Base-by-base conservation (phyloP, 2,113 vertebrate genomes). In the Odontophorus gujanensis region DNA sequence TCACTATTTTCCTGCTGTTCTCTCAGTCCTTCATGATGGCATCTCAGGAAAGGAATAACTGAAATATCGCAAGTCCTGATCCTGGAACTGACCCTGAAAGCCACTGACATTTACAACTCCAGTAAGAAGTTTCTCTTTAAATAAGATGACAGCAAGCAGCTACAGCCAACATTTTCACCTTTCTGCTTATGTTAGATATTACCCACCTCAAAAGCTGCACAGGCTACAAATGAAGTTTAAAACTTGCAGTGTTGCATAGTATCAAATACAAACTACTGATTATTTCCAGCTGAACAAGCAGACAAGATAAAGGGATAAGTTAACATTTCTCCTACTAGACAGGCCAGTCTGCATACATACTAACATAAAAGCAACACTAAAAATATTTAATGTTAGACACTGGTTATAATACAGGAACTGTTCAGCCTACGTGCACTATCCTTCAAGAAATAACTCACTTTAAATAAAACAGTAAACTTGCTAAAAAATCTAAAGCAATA, bases 271-370 rank as follows among this genome's bases (percentile, higher is more conserved):
- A 94, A 59, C 16, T n/a, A 74, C 30, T 62, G 68, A 85, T 81
- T 85, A 82, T 66, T 85, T 83, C 79, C 72, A 93, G 72, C 24
- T 77, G 26, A 92, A 32, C 11, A 85, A 88, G 76, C 30, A 88
- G 21, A 43, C 20, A 58, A 80, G 14, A 26, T 19, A 92, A 89
- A 30, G 65, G 51, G 20, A 48, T 19, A 78, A 48, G 57, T 85
- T 50, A 81, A 43, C 7, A 22, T 63, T 86, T 78, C 51, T 92
- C 69, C 22, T 61, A 81, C 66, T 53, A 67, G 47, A 74, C 36
- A 28, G 67, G 25, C 15, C 57, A 67, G 43, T 18, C 47, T 43
- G 38, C 69, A 78, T 47, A 11, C 34, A 34, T n/a, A 67, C 19
- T 36, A 83, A 80, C 16, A 45, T 1, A 83, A 85, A 9, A 90